phyloP scores from a whole-genome alignment of 2,797 vertebrate genomes.

The Sardinella longiceps region DNA sequence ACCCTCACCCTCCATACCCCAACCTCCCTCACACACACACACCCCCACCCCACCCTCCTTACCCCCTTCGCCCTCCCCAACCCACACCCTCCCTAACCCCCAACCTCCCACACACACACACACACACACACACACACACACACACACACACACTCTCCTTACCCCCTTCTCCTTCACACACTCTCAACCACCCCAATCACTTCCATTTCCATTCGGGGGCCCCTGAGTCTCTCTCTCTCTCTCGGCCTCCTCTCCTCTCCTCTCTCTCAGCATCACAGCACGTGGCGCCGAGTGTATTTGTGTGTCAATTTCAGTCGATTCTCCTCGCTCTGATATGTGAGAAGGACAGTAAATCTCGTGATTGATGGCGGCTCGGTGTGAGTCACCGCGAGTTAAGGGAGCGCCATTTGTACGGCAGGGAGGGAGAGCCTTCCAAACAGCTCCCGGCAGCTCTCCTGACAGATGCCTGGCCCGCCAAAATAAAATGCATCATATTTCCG shows the following conservation, averaged over 20 bases:
- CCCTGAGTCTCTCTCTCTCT: too few species aligned
- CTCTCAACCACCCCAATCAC: not conserved
- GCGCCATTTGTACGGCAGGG: slow-evolving; percentile 6
- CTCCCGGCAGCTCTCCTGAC: slow-evolving; percentile 26
- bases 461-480: slow-evolving; percentile 23
- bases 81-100: not conserved
- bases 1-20: not conserved
- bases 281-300: not conserved
- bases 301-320: slow-evolving; percentile 26
- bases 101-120: too few species aligned
- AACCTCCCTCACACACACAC: too few species aligned
- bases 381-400: not conserved
- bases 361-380: slow-evolving; percentile 28
- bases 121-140: too few species aligned
- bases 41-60: not conserved
- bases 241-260: not conserved
- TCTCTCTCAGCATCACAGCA: not conserved
- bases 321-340: slow-evolving; percentile 30
- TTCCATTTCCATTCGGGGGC: not conserved
- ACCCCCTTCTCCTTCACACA: not conserved
- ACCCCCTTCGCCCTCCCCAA: not conserved
- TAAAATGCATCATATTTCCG: slow-evolving; percentile 26
- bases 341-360: slow-evolving; percentile 43
- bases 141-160: too few species aligned
- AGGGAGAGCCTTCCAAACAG: slow-evolving; percentile 4